phyloP scores from a whole-genome alignment of 2,113 vertebrate genomes.

The Globicephala melas region DNA sequence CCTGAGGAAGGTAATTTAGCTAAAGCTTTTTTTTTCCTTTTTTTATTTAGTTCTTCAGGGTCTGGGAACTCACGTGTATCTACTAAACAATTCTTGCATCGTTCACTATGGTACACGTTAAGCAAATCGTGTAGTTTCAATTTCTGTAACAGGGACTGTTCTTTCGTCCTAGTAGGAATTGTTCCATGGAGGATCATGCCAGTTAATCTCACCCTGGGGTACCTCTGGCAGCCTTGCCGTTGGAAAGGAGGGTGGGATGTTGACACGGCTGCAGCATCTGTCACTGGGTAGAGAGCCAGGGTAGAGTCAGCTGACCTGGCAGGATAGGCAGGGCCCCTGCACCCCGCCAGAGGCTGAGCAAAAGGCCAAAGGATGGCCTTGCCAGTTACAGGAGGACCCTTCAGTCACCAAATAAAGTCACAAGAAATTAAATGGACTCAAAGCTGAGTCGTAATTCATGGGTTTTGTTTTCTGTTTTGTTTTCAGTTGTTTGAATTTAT shows the following conservation, averaged over 20 bases:
- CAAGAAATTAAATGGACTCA: slow-evolving; percentile 2
- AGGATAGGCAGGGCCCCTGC: not conserved
- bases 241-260: not conserved
- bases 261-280: not conserved
- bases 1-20: slow-evolving; percentile 4
- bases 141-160: not conserved
- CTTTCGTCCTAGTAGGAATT: not conserved
- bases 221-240: not conserved
- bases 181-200: not conserved
- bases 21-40: not conserved
- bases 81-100: not conserved
- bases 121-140: not conserved
- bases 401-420: not conserved
- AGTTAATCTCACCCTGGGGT: not conserved
- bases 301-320: not conserved
- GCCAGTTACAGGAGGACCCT: not conserved
- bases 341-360: not conserved
- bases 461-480: slow-evolving; percentile 73
- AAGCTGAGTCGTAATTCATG: slow-evolving; percentile 45
- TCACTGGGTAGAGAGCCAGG: not conserved
- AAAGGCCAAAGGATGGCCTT: not conserved
- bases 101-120: not conserved
- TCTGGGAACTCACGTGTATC: not conserved
- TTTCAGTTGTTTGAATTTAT: slow-evolving; percentile 92
- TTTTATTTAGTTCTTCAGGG: not conserved